Conservation (phyloP, 2,888 invertebrate species). For the Dusona sp. region DNA sequence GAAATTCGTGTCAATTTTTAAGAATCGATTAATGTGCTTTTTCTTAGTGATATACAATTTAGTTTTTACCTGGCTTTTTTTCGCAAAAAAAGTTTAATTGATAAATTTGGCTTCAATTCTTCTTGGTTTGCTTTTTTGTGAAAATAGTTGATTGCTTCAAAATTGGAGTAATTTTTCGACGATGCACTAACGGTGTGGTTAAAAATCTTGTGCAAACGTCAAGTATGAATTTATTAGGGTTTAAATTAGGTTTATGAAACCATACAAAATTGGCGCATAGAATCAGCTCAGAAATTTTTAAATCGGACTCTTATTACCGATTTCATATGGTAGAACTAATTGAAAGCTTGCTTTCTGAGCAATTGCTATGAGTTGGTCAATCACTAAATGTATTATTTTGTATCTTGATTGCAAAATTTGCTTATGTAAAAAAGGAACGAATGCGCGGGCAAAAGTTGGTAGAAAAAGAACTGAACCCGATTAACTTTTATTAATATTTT, state of each 20-base stretch:
- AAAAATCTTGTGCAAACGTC: neutral
- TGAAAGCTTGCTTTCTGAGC: neutral
- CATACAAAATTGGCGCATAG: neutral
- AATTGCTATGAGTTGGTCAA: constrained; percentile 7
- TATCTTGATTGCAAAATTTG: neutral
- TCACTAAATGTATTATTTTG: neutral
- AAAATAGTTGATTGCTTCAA: neutral
- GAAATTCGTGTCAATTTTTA: neutral
- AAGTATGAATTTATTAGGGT: neutral
- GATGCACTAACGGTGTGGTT: neutral
- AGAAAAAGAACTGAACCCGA: neutral
- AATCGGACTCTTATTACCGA: constrained; percentile 24
- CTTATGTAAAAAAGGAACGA: neutral
- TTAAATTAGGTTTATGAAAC: neutral
- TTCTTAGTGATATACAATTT: neutral
- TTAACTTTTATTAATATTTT: neutral
- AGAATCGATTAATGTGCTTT: neutral
- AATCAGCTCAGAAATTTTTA: constrained; percentile 4
- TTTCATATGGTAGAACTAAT: constrained; percentile 11
- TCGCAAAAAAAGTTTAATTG: neutral
- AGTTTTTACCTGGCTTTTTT: neutral
- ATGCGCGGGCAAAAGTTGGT: neutral
- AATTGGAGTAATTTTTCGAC: neutral
- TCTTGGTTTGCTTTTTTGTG: neutral
- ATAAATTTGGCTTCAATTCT: neutral